These are phyloP conservation scores for Fissipunctia ypsillon DNA, from an alignment of 2,888 invertebrate genomes.

Conservation along the genomic window DNA sequence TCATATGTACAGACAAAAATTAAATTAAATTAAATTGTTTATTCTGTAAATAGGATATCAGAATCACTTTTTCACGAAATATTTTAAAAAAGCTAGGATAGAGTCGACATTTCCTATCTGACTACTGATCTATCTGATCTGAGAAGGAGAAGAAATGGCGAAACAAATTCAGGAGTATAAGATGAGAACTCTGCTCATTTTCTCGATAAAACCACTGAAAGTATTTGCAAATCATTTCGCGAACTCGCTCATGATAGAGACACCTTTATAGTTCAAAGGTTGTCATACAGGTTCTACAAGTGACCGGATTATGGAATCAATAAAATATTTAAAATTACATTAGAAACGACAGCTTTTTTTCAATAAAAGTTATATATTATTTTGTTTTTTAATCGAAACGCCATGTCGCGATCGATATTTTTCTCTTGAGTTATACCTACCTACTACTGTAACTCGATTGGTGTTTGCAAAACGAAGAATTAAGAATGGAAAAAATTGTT, in stretches of 20 bases:
- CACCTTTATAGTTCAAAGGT: slow-evolving; percentile 86
- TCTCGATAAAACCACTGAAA: background rate
- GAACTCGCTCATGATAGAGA: slow-evolving; percentile 48
- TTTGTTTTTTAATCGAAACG: slow-evolving; percentile 57
- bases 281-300: slow-evolving; percentile 79
- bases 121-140: too few relatives aligned
- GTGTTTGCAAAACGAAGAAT: slow-evolving; percentile 4
- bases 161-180: too few relatives aligned
- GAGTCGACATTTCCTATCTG: too few relatives aligned
- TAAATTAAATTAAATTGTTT: too few relatives aligned
- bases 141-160: too few relatives aligned
- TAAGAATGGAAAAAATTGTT: too few relatives aligned
- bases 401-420: slow-evolving; percentile 42
- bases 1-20: background rate
- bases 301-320: slow-evolving; percentile 76
- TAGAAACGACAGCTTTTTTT: slow-evolving; percentile 70
- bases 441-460: slow-evolving; percentile 51
- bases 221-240: slow-evolving; percentile 16
- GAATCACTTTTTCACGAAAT: too few relatives aligned
- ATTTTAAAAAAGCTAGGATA: too few relatives aligned
- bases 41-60: too few relatives aligned
- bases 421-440: slow-evolving; percentile 36
- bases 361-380: slow-evolving; percentile 57
- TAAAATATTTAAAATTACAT: slow-evolving; percentile 77
- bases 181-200: background rate